phyloP scores from a whole-genome alignment of 2,797 vertebrate genomes.

The Cossypha caffra region DNA sequence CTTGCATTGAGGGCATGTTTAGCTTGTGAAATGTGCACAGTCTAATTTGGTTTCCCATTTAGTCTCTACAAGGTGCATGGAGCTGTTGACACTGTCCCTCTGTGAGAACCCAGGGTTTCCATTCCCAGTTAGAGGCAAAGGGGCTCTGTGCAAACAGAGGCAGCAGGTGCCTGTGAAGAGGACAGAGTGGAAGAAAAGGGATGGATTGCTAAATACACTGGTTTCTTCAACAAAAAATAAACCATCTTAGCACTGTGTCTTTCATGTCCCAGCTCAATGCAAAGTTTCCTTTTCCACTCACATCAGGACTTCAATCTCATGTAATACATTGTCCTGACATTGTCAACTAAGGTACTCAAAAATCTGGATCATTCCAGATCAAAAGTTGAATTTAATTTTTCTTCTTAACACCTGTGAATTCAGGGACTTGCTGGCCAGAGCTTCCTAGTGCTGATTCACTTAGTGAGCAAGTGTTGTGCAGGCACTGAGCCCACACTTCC shows the following conservation, averaged over 20 bases:
- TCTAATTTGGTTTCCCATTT: background rate
- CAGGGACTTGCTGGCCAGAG: background rate
- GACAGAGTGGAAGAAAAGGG: background rate
- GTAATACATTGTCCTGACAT: background rate
- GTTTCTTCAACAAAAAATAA: background rate
- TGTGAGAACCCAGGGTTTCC: background rate
- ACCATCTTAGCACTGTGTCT: background rate
- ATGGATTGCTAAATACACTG: background rate
- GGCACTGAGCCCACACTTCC: background rate
- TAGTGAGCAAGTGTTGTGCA: background rate
- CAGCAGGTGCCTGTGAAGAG: background rate
- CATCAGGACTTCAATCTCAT: background rate
- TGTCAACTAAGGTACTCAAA: background rate
- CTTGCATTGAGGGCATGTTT: background rate
- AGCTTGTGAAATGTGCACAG: background rate
- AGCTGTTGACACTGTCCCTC: background rate
- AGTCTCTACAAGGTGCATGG: background rate
- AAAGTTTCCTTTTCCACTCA: background rate
- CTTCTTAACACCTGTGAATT: background rate
- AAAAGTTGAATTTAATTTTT: background rate
- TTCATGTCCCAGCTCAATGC: background rate
- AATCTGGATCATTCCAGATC: background rate
- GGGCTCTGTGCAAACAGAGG: background rate
- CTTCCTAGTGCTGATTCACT: background rate
- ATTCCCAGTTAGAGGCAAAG: background rate